phyloP scores from a whole-genome alignment of 2,113 vertebrate species.

The Pica pica region DNA sequence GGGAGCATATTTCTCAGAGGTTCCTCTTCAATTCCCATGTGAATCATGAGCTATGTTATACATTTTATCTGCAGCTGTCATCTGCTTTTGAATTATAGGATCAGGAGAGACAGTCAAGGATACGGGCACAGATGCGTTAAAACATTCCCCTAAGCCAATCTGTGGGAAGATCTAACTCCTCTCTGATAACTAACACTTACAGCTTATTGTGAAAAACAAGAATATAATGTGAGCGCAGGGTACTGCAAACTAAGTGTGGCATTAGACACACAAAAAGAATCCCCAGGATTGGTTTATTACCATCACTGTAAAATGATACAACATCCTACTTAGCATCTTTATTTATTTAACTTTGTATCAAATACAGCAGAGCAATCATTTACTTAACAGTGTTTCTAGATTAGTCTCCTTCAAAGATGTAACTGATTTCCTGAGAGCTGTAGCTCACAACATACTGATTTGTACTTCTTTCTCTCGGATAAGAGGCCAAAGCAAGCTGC shows the following conservation, averaged over 20 bases:
- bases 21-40: not conserved
- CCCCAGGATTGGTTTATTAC: not conserved
- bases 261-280: not conserved
- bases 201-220: not conserved
- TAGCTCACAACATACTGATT: not conserved
- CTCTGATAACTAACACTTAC: not conserved
- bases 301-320: not conserved
- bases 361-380: not conserved
- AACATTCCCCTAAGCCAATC: not conserved
- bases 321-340: not conserved
- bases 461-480: not conserved
- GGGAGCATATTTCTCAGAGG: not conserved
- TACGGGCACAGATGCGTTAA: not conserved
- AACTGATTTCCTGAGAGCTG: not conserved
- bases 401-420: not conserved
- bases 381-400: not conserved
- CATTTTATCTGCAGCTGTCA: not conserved
- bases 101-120: not conserved
- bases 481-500: not conserved
- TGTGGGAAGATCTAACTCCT: not conserved
- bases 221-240: not conserved
- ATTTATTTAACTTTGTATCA: not conserved
- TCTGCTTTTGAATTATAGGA: not conserved
- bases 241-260: not conserved
- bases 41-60: not conserved